A percentile compares a stretch with the other conserved stretches of the same genome.
These are phyloP conservation scores for Pseudomyrmex pallidus DNA, from an alignment of 1,140 invertebrate genomes.

Conservation along the genomic window DNA sequence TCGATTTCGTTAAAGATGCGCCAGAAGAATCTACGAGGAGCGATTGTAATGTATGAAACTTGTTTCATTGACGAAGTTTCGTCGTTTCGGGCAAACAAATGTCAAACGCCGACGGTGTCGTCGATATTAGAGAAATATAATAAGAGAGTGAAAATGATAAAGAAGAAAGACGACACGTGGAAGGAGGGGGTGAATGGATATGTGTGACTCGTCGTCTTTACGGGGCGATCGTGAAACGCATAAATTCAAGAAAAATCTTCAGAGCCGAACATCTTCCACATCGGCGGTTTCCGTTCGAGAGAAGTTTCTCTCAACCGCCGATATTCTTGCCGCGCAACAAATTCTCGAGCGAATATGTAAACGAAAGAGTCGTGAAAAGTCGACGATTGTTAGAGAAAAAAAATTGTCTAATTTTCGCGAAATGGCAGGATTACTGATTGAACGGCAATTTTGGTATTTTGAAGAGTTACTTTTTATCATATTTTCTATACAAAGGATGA, in stretches of 20 bases:
- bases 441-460: neutral
- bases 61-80: too few species aligned
- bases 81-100: too few species aligned
- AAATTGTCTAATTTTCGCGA: neutral
- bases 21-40: neutral
- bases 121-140: slow-evolving; percentile 1
- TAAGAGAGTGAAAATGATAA: slow-evolving; percentile 33
- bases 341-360: slow-evolving; percentile 39
- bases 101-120: too few species aligned
- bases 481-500: neutral
- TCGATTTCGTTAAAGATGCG: slow-evolving; percentile 38
- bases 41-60: too few species aligned
- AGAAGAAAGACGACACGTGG: neutral
- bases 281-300: slow-evolving; percentile 21
- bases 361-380: slow-evolving; percentile 42
- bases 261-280: slow-evolving; percentile 2
- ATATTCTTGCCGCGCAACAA: neutral
- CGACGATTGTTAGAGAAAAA: slow-evolving; percentile 5
- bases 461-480: slow-evolving; percentile 15
- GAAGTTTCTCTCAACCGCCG: slow-evolving; percentile 28
- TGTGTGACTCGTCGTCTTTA: neutral
- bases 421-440: neutral
- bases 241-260: slow-evolving; percentile 48
- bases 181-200: neutral
- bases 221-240: slow-evolving; percentile 42